phyloP scores from a whole-genome alignment of 2,797 vertebrate genomes.

The Sitta carolinensis region DNA sequence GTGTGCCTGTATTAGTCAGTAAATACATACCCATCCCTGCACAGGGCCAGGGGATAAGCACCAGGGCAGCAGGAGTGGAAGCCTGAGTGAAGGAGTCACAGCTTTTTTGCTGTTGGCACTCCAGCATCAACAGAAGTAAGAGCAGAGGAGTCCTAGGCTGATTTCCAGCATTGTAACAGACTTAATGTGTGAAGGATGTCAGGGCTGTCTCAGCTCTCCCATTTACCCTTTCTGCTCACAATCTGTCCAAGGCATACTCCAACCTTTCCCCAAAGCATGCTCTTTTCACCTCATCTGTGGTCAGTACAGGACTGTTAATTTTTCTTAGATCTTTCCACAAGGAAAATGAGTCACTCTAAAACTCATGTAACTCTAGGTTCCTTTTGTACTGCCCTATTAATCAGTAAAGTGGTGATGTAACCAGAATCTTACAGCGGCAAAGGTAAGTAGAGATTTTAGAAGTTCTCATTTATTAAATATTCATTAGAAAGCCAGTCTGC shows the following conservation, averaged over 20 bases:
- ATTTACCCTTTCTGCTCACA: neutral
- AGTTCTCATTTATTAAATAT: neutral
- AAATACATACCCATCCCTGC: neutral
- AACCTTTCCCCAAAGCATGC: neutral
- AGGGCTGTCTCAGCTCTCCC: neutral
- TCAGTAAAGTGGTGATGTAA: neutral
- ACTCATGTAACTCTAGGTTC: neutral
- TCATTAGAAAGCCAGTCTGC: neutral
- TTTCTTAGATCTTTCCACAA: neutral
- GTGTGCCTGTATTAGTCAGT: slow-evolving; percentile 6
- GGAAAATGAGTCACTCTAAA: neutral
- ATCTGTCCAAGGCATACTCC: neutral
- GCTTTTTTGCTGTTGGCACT: slow-evolving; percentile 3
- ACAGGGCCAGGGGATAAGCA: neutral
- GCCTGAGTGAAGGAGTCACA: neutral
- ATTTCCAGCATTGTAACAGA: slow-evolving; percentile 36
- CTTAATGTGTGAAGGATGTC: neutral
- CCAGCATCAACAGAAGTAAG: neutral
- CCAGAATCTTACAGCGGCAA: neutral
- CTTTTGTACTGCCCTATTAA: neutral
- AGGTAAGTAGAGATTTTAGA: neutral
- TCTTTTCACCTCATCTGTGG: neutral
- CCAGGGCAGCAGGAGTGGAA: neutral
- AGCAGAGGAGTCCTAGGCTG: slow-evolving; percentile 40
- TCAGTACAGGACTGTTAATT: neutral